Evolutionary conservation across 2,888 invertebrate species (phyloP).

Genomic region (Chirona hameri): DNA sequence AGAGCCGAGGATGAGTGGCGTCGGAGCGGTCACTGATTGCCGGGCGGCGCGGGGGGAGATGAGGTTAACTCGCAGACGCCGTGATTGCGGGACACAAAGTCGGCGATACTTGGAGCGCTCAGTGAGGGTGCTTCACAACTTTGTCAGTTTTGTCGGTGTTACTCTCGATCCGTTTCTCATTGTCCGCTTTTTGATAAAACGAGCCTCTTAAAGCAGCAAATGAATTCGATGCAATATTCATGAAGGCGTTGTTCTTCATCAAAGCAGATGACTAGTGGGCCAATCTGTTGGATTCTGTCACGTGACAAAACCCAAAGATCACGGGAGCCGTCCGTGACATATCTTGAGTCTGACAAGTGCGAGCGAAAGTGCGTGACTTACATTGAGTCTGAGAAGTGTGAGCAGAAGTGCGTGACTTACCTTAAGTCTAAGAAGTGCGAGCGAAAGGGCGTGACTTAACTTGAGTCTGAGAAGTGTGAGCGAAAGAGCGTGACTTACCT

Average conservation of each 20-base stretch:
- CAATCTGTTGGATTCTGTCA: too few species aligned
- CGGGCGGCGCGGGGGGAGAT: neutral
- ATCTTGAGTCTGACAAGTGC: constrained; percentile 1
- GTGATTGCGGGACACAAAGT: too few species aligned
- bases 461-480: constrained; percentile 23
- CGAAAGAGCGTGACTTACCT: neutral
- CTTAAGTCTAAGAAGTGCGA: constrained; percentile 11
- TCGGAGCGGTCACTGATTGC: neutral
- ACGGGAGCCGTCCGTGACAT: neutral
- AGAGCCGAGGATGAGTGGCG: neutral
- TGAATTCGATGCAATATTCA: too few species aligned
- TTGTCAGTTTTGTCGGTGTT: too few species aligned
- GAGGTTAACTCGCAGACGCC: neutral
- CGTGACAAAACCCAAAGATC: too few species aligned
- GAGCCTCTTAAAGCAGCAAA: too few species aligned
- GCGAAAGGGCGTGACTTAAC: constrained; percentile 24
- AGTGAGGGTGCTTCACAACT: too few species aligned
- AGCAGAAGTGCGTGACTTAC: constrained; percentile 13
- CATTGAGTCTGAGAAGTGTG: constrained; percentile 29
- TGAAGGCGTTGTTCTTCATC: too few species aligned
- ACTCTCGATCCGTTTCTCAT: too few species aligned
- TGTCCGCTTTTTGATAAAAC: too few species aligned
- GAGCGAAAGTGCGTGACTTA: constrained; percentile 30
- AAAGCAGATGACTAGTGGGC: neutral
- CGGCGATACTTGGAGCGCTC: too few species aligned